Base-by-base conservation (phyloP, 2,797 vertebrate species). In the Paedocypris micromegethes region DNA sequence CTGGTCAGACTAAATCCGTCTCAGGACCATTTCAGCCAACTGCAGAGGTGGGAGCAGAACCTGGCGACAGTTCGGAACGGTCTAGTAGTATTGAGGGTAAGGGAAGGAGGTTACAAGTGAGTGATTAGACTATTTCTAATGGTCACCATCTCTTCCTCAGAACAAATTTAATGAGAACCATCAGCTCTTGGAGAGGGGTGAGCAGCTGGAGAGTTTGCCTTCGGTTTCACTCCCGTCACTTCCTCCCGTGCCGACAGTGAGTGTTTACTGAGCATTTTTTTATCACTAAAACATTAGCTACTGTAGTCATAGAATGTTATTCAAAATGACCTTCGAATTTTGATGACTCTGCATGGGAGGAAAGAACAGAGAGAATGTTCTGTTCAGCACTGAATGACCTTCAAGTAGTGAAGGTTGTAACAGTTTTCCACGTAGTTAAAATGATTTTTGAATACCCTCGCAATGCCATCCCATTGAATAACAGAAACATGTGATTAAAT, bases 201-300 rank as follows among this genome's bases (percentile, higher is more conserved):
- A 73, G 2, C 77, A 73, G 47, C 7, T 86, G 1, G 83, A 86
- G 45, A 77, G 75, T 48, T 85, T 89, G 1, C 82, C 83, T 50
- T 57, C 68, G 55, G 76, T 88, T 65, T 70, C 64, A 4, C 9
- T 83, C 2, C 87, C 86, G 0, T 2, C 58, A 0, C 82, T 90
- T 51, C 87, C 88, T 0, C 72, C 59, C 41, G 72, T 88, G 2
- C 88, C 89, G 51, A 78, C 41, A 79, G 89, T 90, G 57, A 66
- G 66, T 54, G 3, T 39, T 40, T 42, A 3, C 48, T 54, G 7
- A 9, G 9, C 9, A n/a, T 42, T 57, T 43, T 57, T 57, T 57
- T 4, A 57, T 43, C 54, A 9, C 5, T 41, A 7, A 42, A 41
- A 6, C 54, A 43, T 39, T 42, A 3, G 8, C 40, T 4, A 55